A percentile compares a stretch with the other conserved stretches of the same genome.
Conservation (phyloP, 2,888 invertebrate species). For the Dynastes grantii region DNA sequence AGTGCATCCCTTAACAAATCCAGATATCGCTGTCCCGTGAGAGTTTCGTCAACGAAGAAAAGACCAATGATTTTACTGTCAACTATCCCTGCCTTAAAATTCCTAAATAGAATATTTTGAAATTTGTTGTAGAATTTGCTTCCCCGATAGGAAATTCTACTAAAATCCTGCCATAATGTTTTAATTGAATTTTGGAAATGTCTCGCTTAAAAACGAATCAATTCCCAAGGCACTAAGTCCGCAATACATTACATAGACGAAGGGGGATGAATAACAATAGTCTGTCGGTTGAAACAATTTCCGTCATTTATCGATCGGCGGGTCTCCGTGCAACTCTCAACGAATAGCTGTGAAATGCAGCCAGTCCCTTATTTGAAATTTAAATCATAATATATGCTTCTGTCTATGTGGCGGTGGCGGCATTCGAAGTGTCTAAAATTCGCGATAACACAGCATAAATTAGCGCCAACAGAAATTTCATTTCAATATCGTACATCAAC, state of each 20-base stretch:
- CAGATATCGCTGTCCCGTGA: no score
- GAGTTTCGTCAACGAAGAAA: no score
- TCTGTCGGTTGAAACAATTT: slow-evolving; percentile 46
- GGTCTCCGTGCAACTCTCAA: slow-evolving; percentile 7
- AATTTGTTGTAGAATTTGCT: no score
- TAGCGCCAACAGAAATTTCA: slow-evolving; percentile 36
- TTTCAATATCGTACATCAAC: slow-evolving; percentile 41
- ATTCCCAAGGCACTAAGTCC: background rate
- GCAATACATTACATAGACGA: slow-evolving; percentile 27
- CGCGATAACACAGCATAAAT: slow-evolving; percentile 35
- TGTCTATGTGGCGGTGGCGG: slow-evolving; percentile 5
- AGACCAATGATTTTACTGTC: no score
- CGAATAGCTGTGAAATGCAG: slow-evolving; percentile 30
- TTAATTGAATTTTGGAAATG: slow-evolving; percentile 13
- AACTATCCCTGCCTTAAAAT: no score
- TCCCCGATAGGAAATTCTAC: background rate
- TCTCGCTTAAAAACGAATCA: slow-evolving; percentile 22
- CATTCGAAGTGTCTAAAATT: slow-evolving; percentile 29
- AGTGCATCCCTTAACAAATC: no score
- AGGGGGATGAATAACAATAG: slow-evolving; percentile 40
- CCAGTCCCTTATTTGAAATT: slow-evolving; percentile 28
- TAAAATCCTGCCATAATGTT: background rate
- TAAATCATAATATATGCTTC: slow-evolving; percentile 34
- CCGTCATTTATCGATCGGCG: slow-evolving; percentile 39
- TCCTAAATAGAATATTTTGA: no score